Evolutionary conservation across 2,888 invertebrate genomes (phyloP), one percentile per base, ranked within the genome.

Genomic region (Galerucella pusilla): DNA sequence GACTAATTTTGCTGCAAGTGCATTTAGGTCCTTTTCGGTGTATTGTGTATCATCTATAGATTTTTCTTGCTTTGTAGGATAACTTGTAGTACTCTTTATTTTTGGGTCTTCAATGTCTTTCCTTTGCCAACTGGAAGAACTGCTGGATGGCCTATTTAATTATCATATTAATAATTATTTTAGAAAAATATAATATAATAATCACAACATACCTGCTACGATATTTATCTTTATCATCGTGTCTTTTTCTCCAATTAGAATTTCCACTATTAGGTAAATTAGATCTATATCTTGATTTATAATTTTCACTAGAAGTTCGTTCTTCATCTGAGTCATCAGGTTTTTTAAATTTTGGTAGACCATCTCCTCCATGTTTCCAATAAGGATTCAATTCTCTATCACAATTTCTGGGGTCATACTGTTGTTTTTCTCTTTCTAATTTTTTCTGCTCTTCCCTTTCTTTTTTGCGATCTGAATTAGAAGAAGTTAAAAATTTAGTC

Each of bases 301-400:
- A 60, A 46, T 67, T 64, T 49, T 28, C 71, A 64, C 42, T 63
- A 14, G 69, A 52, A 52, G 54, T 25, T 10, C 57, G 7, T 20
- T 65, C 65, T 14, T 74, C 20, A 68, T 83, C 84, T 75, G 91
- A 89, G 54, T 88, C 87, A 25, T 83, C 79, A 52, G 91, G 91
- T 88, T 81, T 86, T 83, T 80, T 87, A 86, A 83, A 85, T 85
- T 78, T 88, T 0, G 97, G 97, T 75, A 97, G 85, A 2, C 97
- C 97, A 70, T 91, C 91, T 0, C 97, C 97, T 63, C 96, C 96
- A 87, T 93, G 90, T 89, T 94, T 96, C 97, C 97, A 97, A 84
- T 96, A 95, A 0, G 96, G 97, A 90, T 98, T 98, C 71, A 97
- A 88, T 88, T 98, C 97, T 83, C 93, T 89, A 1, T 87, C 88